These are phyloP conservation scores for Caenorhabditis parvicauda DNA, from an alignment of 2,888 invertebrate genomes.

Conservation along the genomic window DNA sequence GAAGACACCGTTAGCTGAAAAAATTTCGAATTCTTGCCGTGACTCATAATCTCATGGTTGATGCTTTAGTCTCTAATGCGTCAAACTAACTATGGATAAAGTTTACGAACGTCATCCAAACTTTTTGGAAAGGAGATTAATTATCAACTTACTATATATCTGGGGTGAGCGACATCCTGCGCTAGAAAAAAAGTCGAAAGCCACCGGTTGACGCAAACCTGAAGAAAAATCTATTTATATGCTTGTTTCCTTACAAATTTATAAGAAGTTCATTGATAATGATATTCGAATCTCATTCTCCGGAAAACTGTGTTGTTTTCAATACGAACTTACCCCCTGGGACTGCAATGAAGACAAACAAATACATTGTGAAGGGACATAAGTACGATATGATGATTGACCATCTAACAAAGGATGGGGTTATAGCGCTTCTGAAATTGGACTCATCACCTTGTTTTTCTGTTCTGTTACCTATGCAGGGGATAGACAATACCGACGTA, in stretches of 20 bases:
- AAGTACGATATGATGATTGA: slow-evolving; percentile 44
- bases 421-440: slow-evolving; percentile 12
- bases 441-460: background rate
- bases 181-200: slow-evolving; percentile 49
- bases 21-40: background rate
- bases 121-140: too few relatives aligned
- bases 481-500: slow-evolving; percentile 72
- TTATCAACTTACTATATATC: slow-evolving; percentile 21
- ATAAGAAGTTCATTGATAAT: background rate
- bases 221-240: background rate
- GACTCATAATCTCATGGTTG: background rate
- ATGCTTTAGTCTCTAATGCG: background rate
- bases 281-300: too few relatives aligned
- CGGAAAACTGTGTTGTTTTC: background rate
- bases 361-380: slow-evolving; percentile 40
- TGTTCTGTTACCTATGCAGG: slow-evolving; percentile 60
- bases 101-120: background rate
- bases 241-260: background rate
- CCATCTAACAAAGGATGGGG: slow-evolving; percentile 21
- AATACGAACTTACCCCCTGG: slow-evolving; percentile 39
- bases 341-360: slow-evolving; percentile 43
- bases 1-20: slow-evolving; percentile 45
- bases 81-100: background rate
- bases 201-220: slow-evolving; percentile 30
- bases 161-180: slow-evolving; percentile 40